Percentiles rank a stretch among this genome's conserved stretches.
Evolutionary conservation across 2,888 invertebrate genomes (phyloP).

Genomic region (Polia nebulosa): DNA sequence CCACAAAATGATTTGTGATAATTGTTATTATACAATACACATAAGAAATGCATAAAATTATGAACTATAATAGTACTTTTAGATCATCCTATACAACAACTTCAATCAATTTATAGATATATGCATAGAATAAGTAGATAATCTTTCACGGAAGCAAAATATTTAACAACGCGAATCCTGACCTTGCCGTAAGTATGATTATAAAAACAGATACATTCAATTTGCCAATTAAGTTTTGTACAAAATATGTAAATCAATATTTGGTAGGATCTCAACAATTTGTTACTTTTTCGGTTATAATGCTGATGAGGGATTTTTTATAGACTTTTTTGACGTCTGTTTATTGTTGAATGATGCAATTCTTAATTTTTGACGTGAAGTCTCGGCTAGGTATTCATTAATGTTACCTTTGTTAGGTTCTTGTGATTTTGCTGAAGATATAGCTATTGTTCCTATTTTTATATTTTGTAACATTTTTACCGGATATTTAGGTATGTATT

Average conservation of each 20-base stretch:
- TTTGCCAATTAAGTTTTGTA: background rate
- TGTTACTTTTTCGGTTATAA: background rate
- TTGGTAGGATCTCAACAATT: conserved; percentile 3
- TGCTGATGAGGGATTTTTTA: background rate
- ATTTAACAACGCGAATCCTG: conserved; percentile 1
- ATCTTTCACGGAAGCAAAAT: background rate
- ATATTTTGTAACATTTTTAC: background rate
- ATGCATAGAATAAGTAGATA: background rate
- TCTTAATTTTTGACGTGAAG: too few species aligned
- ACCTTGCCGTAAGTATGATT: conserved; percentile 6
- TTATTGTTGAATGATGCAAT: background rate
- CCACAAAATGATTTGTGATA: too few species aligned
- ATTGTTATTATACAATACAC: too few species aligned
- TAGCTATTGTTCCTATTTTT: background rate
- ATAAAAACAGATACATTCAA: conserved; percentile 17
- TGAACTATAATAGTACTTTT: too few species aligned
- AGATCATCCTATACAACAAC: too few species aligned
- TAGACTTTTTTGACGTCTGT: background rate
- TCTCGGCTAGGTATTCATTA: background rate
- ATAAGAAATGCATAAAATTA: too few species aligned
- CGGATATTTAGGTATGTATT: too few species aligned
- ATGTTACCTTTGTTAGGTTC: background rate
- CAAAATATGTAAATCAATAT: conserved; percentile 29
- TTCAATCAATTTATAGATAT: background rate
- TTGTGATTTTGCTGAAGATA: background rate